Evolutionary conservation across 2,797 vertebrate species (phyloP).

Genomic region (Silurus lanzhouensis): DNA sequence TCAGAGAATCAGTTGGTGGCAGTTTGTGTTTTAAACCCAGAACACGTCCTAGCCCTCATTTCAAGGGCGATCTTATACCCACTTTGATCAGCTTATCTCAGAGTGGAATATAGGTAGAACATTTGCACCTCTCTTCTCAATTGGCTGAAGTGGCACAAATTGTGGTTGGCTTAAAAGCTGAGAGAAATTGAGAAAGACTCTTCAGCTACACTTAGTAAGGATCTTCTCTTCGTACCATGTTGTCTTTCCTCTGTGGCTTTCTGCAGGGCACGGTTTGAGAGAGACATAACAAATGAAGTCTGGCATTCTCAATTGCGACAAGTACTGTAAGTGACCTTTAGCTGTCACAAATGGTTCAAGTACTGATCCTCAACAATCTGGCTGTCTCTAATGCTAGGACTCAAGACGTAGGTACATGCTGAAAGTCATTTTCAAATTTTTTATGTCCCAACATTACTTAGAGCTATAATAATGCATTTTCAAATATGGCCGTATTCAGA

Average conservation of each 20-base stretch:
- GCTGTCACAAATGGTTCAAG: slow-evolving; percentile 29
- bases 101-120: slow-evolving; percentile 32
- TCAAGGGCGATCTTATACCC: slow-evolving; percentile 28
- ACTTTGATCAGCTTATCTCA: slow-evolving; percentile 38
- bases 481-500: not conserved
- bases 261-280: slow-evolving; percentile 18
- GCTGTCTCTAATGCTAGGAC: slow-evolving; percentile 16
- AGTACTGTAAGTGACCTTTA: slow-evolving; percentile 44
- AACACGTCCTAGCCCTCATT: slow-evolving; percentile 35
- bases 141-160: slow-evolving; percentile 34
- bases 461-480: not conserved
- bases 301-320: slow-evolving; percentile 36
- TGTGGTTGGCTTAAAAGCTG: slow-evolving; percentile 24
- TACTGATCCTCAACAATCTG: slow-evolving; percentile 29
- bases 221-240: slow-evolving; percentile 15
- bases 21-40: slow-evolving; percentile 22
- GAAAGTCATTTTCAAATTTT: not conserved
- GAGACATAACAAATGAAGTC: slow-evolving; percentile 34
- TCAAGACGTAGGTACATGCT: not conserved
- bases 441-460: not conserved
- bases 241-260: slow-evolving; percentile 25
- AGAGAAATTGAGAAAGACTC: slow-evolving; percentile 35
- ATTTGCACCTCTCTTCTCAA: slow-evolving; percentile 30
- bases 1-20: slow-evolving; percentile 1
- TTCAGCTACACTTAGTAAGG: slow-evolving; percentile 26